Evolutionary conservation across 2,797 vertebrate genomes (phyloP), one percentile per base, ranked within the genome.

Genomic region (Melanotaenia parkinsoni): DNA sequence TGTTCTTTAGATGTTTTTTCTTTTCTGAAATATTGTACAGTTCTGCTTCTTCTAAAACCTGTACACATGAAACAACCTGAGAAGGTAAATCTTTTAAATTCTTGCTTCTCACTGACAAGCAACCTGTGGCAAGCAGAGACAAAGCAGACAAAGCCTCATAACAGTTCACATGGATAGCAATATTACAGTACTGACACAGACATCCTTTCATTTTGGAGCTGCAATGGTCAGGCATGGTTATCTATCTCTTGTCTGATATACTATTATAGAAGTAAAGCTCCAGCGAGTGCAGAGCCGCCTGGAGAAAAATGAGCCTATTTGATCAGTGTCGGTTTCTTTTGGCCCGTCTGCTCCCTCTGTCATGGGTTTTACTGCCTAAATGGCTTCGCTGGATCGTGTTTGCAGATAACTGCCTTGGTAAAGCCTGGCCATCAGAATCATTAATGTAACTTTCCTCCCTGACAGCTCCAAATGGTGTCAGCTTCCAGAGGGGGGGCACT

Each of bases 381-480:
- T 77, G 77, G 67, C 80, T 71, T 72, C 33, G 45, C 63, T 81
- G 85, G 78, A 81, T 89, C 68, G 56, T 72, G 65, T 93, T 91
- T 43, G 71, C 70, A 45, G 88, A 87, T 82, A 87, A 82, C 74
- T 63, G 82, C 62, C 72, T 72, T n/a, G 45, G 77, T 90, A 88
- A 90, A 91, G 70, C 50, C 63, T 70, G 72, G 20, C 51, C 61
- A 91, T 92, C 85, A 76, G 83, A 88, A 89, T 91, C 89, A 85
- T 92, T 92, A 86, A 90, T 91, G 83, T 87, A 89, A 92, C 90
- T 93, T 94, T 94, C 89, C 90, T 93, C 86, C 63, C 76, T 79
- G 82, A 66, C 69, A 56, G 59, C 75, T 59, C 77, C 63, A 74
- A 84, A 77, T 1, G 70, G 81, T 88, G 85, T 94, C 89, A 45